Evolutionary conservation across 2,113 vertebrate genomes (phyloP), one percentile per base, ranked within the genome.

Genomic region (Dascyllus trimaculatus): DNA sequence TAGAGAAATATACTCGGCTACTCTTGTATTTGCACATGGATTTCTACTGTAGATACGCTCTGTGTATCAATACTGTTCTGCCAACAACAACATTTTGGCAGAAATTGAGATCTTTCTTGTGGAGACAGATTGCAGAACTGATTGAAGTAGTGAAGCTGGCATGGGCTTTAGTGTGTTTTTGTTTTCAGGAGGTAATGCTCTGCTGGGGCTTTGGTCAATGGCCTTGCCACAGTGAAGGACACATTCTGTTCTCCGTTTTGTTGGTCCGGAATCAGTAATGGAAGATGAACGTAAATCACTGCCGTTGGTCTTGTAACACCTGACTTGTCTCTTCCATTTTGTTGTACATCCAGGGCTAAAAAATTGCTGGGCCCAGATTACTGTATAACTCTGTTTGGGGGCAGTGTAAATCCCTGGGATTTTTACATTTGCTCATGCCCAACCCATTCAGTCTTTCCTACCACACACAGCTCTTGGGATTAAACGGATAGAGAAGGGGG

Each of bases 391-490:
- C 87, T 74, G 71, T 91, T 77, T 86, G 65, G 63, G 76, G 80
- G 65, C 81, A 81, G 91, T 77, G 82, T 86, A 93, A 93, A 93
- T 93, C 92, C 89, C 85, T 59, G 73, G 86, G 76, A 81, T 86
- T 91, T 92, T 90, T 89, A 82, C 84, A 87, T 93, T 88, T 83
- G 80, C 82, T 86, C 67, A 81, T 80, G 72, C 74, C 72, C 81
- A 78, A 85, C 68, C 81, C 80, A 81, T 86, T 85, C 76, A 80
- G 76, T 85, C 71, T 78, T 85, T 69, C 58, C 71, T 57, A 66
- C 51, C 51, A 40, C 89, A 82, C 64, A 84, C 62, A 78, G 84
- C 86, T 90, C 85, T 78, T 64, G 85, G 90, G 92, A 93, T 92
- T 93, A 92, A 90, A 82, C 67, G 38, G 83, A 76, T 43, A 78